Conservation (phyloP, 2,113 vertebrate species). For the Eudorcas thomsonii region DNA sequence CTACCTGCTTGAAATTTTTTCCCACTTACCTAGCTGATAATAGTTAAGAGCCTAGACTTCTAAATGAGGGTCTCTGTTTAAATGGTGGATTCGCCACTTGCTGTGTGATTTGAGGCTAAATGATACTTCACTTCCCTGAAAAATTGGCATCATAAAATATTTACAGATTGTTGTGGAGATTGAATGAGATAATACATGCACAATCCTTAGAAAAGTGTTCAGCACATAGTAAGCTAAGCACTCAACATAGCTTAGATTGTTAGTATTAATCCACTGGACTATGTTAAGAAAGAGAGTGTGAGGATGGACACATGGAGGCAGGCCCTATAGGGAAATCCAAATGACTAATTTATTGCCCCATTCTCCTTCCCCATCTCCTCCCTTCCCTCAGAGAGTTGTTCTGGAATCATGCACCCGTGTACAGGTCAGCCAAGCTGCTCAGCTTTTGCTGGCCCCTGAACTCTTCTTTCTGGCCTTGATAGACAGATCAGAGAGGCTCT, state of each 20-base stretch:
- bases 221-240: not conserved
- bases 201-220: not conserved
- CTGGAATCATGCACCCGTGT: not conserved
- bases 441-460: conserved; percentile 16
- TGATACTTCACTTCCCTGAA: not conserved
- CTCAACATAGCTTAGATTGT: not conserved
- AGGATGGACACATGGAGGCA: not conserved
- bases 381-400: conserved; percentile 62
- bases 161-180: not conserved
- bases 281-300: not conserved
- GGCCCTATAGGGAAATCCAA: not conserved
- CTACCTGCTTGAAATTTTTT: not conserved
- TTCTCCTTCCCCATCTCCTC: conserved; percentile 33
- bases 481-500: conserved; percentile 34
- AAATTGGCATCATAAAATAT: conserved; percentile 1
- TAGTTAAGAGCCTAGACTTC: not conserved
- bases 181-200: not conserved
- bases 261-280: not conserved
- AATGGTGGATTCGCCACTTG: not conserved
- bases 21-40: not conserved
- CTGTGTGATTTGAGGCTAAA: not conserved
- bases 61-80: not conserved
- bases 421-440: conserved; percentile 50
- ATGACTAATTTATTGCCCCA: conserved; percentile 42
- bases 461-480: conserved; percentile 36